These are phyloP conservation scores for Deilephila porcellus DNA, from an alignment of 2,888 invertebrate genomes.

Conservation along the genomic window DNA sequence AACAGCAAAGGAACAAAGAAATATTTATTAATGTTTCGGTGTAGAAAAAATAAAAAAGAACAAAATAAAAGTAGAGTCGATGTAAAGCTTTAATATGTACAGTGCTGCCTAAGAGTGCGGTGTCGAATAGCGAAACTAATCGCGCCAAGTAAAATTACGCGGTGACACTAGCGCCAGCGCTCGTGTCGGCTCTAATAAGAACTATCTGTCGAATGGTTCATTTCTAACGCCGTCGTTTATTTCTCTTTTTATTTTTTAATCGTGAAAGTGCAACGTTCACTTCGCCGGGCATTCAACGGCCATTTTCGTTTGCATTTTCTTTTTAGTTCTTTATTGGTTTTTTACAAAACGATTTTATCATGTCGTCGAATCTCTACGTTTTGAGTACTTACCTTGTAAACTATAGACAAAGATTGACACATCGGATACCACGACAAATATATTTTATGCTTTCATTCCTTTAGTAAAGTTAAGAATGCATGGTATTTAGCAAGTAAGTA, in stretches of 20 bases:
- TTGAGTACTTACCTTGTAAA: constrained; percentile 6
- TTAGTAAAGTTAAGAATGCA: not conserved
- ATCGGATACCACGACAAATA: not conserved
- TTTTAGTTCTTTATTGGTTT: constrained; percentile 76
- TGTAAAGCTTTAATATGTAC: not conserved
- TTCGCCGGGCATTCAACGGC: constrained; percentile 76
- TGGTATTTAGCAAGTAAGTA: constrained; percentile 16
- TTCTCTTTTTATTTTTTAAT: constrained; percentile 74
- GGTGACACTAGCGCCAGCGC: constrained; percentile 61
- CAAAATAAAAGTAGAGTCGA: constrained; percentile 2
- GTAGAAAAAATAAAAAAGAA: not conserved
- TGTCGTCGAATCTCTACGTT: constrained; percentile 48
- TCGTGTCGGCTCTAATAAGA: constrained; percentile 57
- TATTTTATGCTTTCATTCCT: not conserved
- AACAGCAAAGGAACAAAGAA: not conserved
- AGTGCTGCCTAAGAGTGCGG: constrained; percentile 66
- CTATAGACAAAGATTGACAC: not conserved
- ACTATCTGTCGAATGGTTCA: constrained; percentile 73
- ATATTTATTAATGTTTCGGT: not conserved
- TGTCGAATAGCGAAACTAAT: constrained; percentile 80
- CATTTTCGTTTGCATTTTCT: constrained; percentile 74
- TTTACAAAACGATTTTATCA: constrained; percentile 76
- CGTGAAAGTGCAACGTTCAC: constrained; percentile 83
- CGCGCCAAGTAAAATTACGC: constrained; percentile 38
- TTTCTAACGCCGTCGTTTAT: constrained; percentile 68